Conservation (phyloP, 2,113 vertebrate genomes). For the Sylvicapra grimmia region DNA sequence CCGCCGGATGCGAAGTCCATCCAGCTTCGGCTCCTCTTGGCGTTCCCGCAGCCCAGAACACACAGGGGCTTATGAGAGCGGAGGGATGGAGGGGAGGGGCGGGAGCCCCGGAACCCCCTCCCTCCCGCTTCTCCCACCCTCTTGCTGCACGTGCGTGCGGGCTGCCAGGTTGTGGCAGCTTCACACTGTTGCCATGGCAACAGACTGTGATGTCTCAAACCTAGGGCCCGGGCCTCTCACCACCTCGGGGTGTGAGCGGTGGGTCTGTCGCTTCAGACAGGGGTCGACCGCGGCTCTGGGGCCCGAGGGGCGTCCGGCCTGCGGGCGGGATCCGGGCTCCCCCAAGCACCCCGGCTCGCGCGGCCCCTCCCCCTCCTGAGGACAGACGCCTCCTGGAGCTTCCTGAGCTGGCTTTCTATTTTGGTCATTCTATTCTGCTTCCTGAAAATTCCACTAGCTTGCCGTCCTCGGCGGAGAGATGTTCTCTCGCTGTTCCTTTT, state of each 20-base stretch:
- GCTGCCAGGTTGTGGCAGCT: slow-evolving; percentile 35
- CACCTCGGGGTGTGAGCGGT: slow-evolving; percentile 21
- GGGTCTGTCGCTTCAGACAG: not conserved
- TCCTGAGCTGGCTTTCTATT: slow-evolving; percentile 50
- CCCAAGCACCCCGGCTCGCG: rapidly evolving
- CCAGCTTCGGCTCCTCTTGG: not conserved
- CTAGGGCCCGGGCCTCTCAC: slow-evolving; percentile 9
- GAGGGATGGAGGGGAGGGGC: rapidly evolving
- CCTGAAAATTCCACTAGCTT: slow-evolving; percentile 38
- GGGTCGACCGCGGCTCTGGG: not conserved
- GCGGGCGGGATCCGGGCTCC: rapidly evolving
- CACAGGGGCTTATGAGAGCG: rapidly evolving
- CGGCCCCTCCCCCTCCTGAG: not conserved
- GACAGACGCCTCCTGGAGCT: not conserved
- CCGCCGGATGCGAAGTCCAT: not conserved
- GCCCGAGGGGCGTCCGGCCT: rapidly evolving
- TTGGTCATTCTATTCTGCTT: slow-evolving; percentile 48
- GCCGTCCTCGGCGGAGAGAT: not conserved
- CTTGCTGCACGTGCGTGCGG: not conserved
- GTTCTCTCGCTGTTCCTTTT: not conserved
- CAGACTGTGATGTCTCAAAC: slow-evolving; percentile 60
- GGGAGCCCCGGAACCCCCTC: rapidly evolving
- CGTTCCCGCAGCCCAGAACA: rapidly evolving
- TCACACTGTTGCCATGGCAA: slow-evolving; percentile 30
- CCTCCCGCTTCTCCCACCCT: not conserved